Percentiles rank a stretch among this genome's conserved stretches.
Conservation (phyloP, 1,140 invertebrate species). For the Parapsyche elsis region DNA sequence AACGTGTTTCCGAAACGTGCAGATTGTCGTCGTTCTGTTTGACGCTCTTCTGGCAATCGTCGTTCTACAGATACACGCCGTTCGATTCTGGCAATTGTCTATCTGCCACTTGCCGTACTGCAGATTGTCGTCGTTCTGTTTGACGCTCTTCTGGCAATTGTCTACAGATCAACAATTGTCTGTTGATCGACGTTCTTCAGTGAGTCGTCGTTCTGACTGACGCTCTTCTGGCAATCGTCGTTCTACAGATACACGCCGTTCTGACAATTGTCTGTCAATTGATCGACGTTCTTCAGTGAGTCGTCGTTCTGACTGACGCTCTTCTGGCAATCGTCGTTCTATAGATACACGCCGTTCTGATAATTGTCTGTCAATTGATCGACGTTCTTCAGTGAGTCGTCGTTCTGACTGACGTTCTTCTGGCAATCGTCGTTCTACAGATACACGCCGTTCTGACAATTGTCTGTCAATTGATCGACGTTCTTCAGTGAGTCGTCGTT, state of each 20-base stretch:
- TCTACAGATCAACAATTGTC: neutral
- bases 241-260: neutral
- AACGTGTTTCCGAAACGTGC: neutral
- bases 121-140: neutral
- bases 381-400: slow-evolving; percentile 13
- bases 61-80: neutral
- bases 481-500: neutral
- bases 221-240: slow-evolving; percentile 6
- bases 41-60: slow-evolving; percentile 18
- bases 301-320: neutral
- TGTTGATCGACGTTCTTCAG: neutral
- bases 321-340: neutral
- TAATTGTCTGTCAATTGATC: neutral
- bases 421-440: neutral
- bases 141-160: neutral
- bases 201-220: neutral
- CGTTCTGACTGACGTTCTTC: slow-evolving; percentile 19
- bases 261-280: neutral
- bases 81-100: neutral
- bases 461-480: neutral
- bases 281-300: neutral
- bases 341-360: neutral
- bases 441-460: neutral
- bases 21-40: neutral
- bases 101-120: neutral